phyloP scores from a whole-genome alignment of 2,797 vertebrate genomes.

The Eremophila alpestris region DNA sequence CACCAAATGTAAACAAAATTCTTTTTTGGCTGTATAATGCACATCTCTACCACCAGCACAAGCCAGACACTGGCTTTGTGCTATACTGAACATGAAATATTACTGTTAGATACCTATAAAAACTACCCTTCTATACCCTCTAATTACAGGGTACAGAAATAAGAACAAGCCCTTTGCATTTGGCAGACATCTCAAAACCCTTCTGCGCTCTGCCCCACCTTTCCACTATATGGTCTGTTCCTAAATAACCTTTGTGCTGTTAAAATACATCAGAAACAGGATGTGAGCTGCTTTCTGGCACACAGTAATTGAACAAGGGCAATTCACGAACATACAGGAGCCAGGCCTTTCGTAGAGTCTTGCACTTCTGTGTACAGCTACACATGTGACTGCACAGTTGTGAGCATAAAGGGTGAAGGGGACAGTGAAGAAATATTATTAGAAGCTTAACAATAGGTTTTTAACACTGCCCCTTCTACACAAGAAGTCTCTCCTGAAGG shows the following conservation, averaged over 20 bases:
- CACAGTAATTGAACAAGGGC: conserved; percentile 50
- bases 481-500: not conserved
- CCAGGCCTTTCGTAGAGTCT: conserved; percentile 40
- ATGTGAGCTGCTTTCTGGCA: conserved; percentile 48
- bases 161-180: not conserved
- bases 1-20: conserved; percentile 8
- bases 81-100: conserved; percentile 34
- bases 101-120: conserved; percentile 43
- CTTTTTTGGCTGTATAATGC: conserved; percentile 20
- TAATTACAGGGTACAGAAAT: conserved; percentile 12
- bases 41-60: not conserved
- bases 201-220: not conserved
- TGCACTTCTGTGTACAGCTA: conserved; percentile 5
- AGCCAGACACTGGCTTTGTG: not conserved
- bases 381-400: conserved; percentile 6
- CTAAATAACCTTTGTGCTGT: conserved; percentile 51
- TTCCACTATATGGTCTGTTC: not conserved
- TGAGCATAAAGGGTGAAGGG: conserved; percentile 32
- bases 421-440: conserved; percentile 26
- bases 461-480: not conserved
- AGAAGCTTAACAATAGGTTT: conserved; percentile 9
- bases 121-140: conserved; percentile 18
- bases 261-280: conserved; percentile 50
- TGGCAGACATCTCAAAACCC: not conserved
- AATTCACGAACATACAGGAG: not conserved